Base-by-base conservation (phyloP, 2,797 vertebrate species). In the Periparus ater region DNA sequence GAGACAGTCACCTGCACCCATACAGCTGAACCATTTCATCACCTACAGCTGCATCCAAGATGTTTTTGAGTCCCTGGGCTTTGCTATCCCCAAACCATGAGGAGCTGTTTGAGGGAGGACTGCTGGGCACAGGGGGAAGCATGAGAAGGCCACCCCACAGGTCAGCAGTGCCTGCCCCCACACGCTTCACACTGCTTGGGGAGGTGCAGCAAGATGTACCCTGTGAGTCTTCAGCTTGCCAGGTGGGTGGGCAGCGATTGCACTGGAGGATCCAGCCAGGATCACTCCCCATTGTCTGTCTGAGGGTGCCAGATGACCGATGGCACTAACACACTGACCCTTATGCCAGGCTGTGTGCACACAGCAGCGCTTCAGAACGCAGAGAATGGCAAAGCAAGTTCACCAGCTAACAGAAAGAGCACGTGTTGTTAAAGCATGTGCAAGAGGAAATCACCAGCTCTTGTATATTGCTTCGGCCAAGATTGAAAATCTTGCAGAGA, bases 161-260 rank as follows among this genome's bases (percentile, higher is more conserved):
- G 25, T 9, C 3, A 67, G 50, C 77, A 44, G 6, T 21, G 16
- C 18, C 32, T 6, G 25, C 21, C 25, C 32, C 26, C 23, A 17
- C n/a, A 2, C 2, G 2, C 18, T 25, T 15, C 66, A 68, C 45
- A 3, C 7, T 34, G 20, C 7, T 9, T 55, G 13, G 13, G 16
- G 27, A 63, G 66, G 48, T 6, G 30, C 2, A 47, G 45, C 38
- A 78, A 60, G 60, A 27, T 7, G 14, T 8, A 40, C 40, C 25
- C 12, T 68, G 10, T 7, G 42, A 51, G 5, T 36, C n/a, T 44
- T 47, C 71, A 40, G 17, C 21, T 65, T 50, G 17, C 54, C 36
- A 57, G 66, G 15, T 55, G 8, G 17, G 8, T 61, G 32, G 29
- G 36, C 74, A 38, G 15, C 0, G 2, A 25, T 6, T 1, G 0